Evolutionary conservation across 2,888 invertebrate genomes (phyloP).

Genomic region (Lingula anatina): DNA sequence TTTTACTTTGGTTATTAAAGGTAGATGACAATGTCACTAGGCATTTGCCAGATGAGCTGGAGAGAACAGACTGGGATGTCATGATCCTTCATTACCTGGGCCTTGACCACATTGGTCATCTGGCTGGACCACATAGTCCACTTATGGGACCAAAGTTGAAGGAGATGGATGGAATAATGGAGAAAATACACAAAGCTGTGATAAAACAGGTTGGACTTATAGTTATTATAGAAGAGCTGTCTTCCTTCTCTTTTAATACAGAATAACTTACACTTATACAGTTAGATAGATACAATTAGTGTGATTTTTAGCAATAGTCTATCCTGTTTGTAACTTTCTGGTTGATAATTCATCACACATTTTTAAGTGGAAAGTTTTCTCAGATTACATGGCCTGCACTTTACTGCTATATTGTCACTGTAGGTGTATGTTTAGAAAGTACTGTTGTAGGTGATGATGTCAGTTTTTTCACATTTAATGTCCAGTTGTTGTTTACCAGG

Average conservation of each 20-base stretch:
- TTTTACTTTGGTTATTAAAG: constrained; percentile 53
- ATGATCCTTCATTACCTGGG: constrained; percentile 93
- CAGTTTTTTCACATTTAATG: background rate
- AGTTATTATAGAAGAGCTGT: too few relatives aligned
- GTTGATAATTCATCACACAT: too few relatives aligned
- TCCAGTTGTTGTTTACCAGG: too few relatives aligned
- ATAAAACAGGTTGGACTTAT: constrained; percentile 21
- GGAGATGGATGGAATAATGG: constrained; percentile 90
- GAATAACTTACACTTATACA: too few relatives aligned
- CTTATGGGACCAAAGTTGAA: constrained; percentile 72
- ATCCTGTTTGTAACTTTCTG: too few relatives aligned
- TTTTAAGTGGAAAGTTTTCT: too few relatives aligned
- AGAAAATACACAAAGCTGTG: constrained; percentile 57
- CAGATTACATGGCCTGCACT: too few relatives aligned
- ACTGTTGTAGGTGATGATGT: background rate
- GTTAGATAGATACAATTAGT: too few relatives aligned
- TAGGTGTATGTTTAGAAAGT: too few relatives aligned
- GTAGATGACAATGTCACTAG: constrained; percentile 85
- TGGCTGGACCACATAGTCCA: constrained; percentile 71
- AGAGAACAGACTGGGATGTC: constrained; percentile 69
- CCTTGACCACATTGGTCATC: constrained; percentile 94
- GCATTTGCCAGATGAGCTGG: constrained; percentile 64
- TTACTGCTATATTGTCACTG: too few relatives aligned
- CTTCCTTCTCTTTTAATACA: too few relatives aligned
- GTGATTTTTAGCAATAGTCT: too few relatives aligned